A percentile compares a stretch with the other conserved stretches of the same genome.
These are phyloP conservation scores for Mya arenaria DNA, from an alignment of 1,140 invertebrate genomes.

Conservation along the genomic window DNA sequence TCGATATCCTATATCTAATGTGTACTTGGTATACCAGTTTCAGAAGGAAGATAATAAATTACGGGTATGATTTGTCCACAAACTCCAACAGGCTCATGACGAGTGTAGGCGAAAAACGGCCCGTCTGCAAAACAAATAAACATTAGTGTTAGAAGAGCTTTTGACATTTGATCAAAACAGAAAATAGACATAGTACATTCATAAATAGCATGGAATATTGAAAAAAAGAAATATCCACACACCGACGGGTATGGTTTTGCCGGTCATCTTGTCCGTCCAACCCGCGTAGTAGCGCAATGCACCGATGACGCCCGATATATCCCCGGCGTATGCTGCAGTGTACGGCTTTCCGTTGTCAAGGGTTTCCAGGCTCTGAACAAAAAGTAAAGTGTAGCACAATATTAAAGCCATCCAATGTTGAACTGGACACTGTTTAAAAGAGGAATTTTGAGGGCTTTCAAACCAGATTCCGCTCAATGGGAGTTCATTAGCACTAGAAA, in stretches of 20 bases:
- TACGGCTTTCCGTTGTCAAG: conserved; percentile 94
- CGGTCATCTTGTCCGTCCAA: conserved; percentile 94
- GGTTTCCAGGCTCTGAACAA: conserved; percentile 76
- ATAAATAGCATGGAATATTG: neutral
- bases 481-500: too few relatives aligned
- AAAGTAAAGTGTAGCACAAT: too few relatives aligned
- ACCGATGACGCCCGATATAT: conserved; percentile 58
- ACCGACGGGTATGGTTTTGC: conserved; percentile 92
- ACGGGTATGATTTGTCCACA: conserved; percentile 71
- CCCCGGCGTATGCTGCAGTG: conserved; percentile 77
- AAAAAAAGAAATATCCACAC: conserved; percentile 59
- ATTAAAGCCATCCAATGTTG: too few relatives aligned
- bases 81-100: conserved; percentile 71
- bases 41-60: conserved; percentile 16
- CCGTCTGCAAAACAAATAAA: conserved; percentile 54
- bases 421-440: too few relatives aligned
- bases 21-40: too few relatives aligned
- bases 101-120: conserved; percentile 59
- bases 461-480: too few relatives aligned
- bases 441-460: too few relatives aligned
- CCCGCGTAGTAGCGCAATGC: conserved; percentile 89
- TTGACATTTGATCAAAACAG: too few relatives aligned
- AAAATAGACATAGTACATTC: too few relatives aligned
- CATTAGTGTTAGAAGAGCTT: too few relatives aligned
- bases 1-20: too few relatives aligned